Base-by-base conservation (phyloP, 30 jellyfish, hydroid and myxozoan species). In the Phacellophora camtschatica region DNA sequence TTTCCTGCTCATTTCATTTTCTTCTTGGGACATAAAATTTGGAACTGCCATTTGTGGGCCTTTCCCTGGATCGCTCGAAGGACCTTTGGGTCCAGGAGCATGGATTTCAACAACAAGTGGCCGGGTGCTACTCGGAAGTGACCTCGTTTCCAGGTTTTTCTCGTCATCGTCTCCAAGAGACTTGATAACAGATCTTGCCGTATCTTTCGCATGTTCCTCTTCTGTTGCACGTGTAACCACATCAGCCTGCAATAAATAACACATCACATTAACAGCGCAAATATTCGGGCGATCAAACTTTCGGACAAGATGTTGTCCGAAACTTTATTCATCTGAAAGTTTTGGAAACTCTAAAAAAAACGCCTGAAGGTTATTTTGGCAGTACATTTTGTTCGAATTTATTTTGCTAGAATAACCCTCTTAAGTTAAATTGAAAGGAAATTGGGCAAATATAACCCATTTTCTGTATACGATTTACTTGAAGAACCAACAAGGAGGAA, bases 41-140 rank as follows among this genome's bases (percentile, higher is more conserved):
- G 95, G 95, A n/a, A 48, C 86, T 0, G 88, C 35, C 49, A 61
- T 41, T 12, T 76, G 65, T 2, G 96, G 90, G 22, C 86, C 88
- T 34, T 81, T 86, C 23, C 98, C 98, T 23, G 98, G 98, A 68
- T 92, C 98, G 80, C 98, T 92, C 4, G 98, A 92, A 4, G 98
- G 98, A 5, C 98, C 98, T 15, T 79, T 84, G 15, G 92, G 75
- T 27, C 92, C 78, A 22, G 98, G 98, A 34, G 92, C 96, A 27
- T 96, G 98, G 23, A 92, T 79, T 33, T 92, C 95, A 31, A 92
- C 98, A 4, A 85, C 98, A 2, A 92, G 74, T 0, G 98, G 96
- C 12, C 96, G 98, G 2, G 94, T 82, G 39, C 87, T 83, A 67
- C 96, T 91, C 2, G 98, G 98, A 72, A 92, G 73, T 0, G 98